Conservation (phyloP, 2,888 invertebrate species). For the Drosophila bunnanda region DNA sequence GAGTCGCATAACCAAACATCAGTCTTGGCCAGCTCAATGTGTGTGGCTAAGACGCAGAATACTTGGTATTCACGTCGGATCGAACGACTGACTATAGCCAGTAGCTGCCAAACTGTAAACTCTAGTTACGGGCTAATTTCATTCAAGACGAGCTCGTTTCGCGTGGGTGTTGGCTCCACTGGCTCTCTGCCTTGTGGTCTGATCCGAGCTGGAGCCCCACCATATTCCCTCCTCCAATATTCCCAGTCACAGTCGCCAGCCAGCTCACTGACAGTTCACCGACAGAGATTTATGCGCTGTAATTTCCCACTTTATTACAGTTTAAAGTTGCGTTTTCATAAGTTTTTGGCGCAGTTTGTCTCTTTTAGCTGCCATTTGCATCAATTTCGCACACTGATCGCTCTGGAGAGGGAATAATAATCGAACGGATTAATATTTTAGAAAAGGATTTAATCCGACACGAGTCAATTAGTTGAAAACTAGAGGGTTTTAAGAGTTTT, state of each 20-base stretch:
- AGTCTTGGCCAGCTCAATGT: constrained; percentile 21
- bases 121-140: constrained; percentile 57
- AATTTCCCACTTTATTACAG: constrained; percentile 81
- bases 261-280: constrained; percentile 68
- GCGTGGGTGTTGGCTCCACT: constrained; percentile 68
- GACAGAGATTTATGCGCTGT: constrained; percentile 80
- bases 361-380: constrained; percentile 61
- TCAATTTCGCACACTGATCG: constrained; percentile 57
- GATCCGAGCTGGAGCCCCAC: not conserved
- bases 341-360: constrained; percentile 65
- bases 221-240: constrained; percentile 6
- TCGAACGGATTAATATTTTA: not conserved
- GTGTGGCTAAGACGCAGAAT: constrained; percentile 36
- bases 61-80: constrained; percentile 63
- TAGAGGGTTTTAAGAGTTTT: not conserved
- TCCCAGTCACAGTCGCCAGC: constrained; percentile 10
- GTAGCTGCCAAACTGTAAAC: constrained; percentile 74
- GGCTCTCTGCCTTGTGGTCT: constrained; percentile 25
- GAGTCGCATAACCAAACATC: constrained; percentile 62
- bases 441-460: not conserved
- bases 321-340: constrained; percentile 79
- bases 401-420: not conserved
- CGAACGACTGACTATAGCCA: constrained; percentile 40
- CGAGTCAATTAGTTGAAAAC: not conserved
- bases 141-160: constrained; percentile 57